Evolutionary conservation across 2,888 invertebrate genomes (phyloP).

Genomic region (Eudemis profundana): DNA sequence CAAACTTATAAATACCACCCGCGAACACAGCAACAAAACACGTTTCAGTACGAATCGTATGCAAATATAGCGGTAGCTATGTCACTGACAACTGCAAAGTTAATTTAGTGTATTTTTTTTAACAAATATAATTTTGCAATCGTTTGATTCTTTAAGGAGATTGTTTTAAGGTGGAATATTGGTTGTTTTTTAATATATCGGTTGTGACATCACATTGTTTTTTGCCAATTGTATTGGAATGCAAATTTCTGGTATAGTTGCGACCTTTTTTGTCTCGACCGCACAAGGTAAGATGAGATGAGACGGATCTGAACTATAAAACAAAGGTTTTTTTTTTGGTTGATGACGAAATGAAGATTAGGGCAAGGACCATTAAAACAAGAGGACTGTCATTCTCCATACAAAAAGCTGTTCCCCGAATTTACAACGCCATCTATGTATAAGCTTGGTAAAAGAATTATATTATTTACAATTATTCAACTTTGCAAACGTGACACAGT

Average conservation of each 20-base stretch:
- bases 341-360: constrained; percentile 7
- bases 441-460: too few relatives aligned
- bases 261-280: constrained; percentile 20
- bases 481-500: too few relatives aligned
- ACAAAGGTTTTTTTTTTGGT: constrained; percentile 13
- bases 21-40: neutral
- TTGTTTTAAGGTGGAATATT: neutral
- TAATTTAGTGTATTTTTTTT: constrained; percentile 13
- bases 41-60: neutral
- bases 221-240: constrained; percentile 29
- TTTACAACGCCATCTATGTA: too few relatives aligned
- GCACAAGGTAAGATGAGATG: constrained; percentile 28
- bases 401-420: too few relatives aligned
- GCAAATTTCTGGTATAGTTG: constrained; percentile 22
- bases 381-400: too few relatives aligned
- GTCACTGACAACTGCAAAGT: neutral
- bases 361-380: too few relatives aligned
- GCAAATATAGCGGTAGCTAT: neutral
- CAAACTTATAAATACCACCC: constrained; percentile 14
- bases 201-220: constrained; percentile 18
- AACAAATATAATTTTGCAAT: neutral
- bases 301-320: constrained; percentile 25
- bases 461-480: too few relatives aligned
- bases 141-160: neutral
- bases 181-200: neutral